A percentile compares a stretch with the other conserved stretches of the same genome.
Evolutionary conservation across 2,888 invertebrate genomes (phyloP).

Genomic region (Calameuta idolon): DNA sequence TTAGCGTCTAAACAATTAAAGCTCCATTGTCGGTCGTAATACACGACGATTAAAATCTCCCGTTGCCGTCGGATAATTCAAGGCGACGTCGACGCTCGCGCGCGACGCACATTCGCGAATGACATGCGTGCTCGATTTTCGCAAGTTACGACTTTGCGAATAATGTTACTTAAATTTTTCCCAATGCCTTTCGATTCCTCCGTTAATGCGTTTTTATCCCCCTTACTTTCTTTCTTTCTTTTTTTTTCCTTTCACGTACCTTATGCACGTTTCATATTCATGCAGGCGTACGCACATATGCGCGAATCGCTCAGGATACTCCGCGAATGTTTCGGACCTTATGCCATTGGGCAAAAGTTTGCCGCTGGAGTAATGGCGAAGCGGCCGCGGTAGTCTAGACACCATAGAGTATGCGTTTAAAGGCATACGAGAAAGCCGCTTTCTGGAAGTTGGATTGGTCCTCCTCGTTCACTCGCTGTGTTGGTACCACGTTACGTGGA

Average conservation of each 20-base stretch:
- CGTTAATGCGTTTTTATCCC: background rate
- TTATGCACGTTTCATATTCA: background rate
- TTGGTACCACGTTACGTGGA: background rate
- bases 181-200: background rate
- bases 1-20: background rate
- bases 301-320: background rate
- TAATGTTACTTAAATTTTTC: background rate
- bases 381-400: background rate
- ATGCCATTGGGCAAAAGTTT: background rate
- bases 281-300: slow-evolving; percentile 2
- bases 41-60: background rate
- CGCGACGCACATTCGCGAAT: background rate
- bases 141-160: background rate
- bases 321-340: background rate
- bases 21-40: background rate
- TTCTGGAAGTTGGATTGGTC: background rate
- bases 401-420: background rate
- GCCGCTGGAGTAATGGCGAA: background rate
- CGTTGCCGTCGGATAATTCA: background rate
- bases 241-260: too few species aligned
- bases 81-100: background rate
- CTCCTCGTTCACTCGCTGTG: background rate
- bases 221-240: too few species aligned
- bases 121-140: background rate
- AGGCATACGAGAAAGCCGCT: background rate